Percentiles rank a stretch among this genome's conserved stretches.
phyloP scores from a whole-genome alignment of 2,888 invertebrate genomes.

The Nesidiocoris tenuis region DNA sequence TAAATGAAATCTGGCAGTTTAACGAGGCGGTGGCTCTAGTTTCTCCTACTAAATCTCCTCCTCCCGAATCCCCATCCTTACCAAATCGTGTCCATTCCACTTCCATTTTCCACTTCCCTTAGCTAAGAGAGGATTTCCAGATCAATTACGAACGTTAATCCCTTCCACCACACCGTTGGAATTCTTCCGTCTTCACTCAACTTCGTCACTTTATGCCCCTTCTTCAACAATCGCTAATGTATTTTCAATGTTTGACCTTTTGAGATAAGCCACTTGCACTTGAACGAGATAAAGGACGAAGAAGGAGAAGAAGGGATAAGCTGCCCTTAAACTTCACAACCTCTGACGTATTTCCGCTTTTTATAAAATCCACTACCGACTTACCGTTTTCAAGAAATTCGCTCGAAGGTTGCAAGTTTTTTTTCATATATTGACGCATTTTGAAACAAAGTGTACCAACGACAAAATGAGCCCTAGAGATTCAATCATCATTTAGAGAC shows the following conservation, averaged over 20 bases:
- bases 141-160: constrained; percentile 18
- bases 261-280: constrained; percentile 25
- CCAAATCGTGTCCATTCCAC: neutral
- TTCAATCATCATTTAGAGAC: no score
- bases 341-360: no score
- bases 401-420: no score
- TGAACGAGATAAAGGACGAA: no score
- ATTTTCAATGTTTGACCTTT: constrained; percentile 18
- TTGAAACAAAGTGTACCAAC: no score
- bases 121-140: neutral
- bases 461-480: no score
- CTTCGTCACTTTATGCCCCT: neutral
- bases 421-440: no score
- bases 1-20: neutral
- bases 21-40: neutral
- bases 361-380: no score
- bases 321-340: neutral
- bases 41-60: neutral
- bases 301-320: neutral
- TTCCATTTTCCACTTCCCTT: neutral
- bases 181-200: neutral
- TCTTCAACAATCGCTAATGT: constrained; percentile 17
- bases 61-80: no score
- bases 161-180: neutral
- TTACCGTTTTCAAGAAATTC: no score